Percentiles rank a stretch among this genome's conserved stretches.
phyloP scores from a whole-genome alignment of 1,140 invertebrate genomes.

The Marisa cornuarietis region DNA sequence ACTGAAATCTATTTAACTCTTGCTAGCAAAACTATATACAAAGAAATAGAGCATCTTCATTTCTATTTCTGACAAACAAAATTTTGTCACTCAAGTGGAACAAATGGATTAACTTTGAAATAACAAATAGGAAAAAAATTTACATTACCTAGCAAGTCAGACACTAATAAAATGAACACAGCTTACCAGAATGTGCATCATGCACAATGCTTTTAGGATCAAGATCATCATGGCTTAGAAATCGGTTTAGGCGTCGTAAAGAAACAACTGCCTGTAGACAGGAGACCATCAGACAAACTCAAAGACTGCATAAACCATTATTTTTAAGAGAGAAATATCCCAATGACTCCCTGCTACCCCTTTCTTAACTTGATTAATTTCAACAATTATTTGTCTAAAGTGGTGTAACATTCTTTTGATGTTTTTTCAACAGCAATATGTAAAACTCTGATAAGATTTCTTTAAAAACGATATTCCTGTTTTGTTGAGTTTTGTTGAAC shows the following conservation, averaged over 20 bases:
- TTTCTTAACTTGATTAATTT: not conserved
- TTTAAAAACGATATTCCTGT: no score
- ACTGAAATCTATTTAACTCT: not conserved
- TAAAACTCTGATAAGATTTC: no score
- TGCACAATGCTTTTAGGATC: constrained; percentile 5
- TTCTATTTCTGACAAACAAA: not conserved
- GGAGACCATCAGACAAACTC: no score
- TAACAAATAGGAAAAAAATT: not conserved
- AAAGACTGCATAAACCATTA: not conserved
- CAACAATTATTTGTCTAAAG: not conserved
- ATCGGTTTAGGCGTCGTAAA: constrained; percentile 21
- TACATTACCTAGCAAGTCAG: not conserved
- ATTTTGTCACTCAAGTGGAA: not conserved
- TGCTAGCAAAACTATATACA: not conserved
- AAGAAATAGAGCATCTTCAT: not conserved
- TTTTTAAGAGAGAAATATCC: not conserved
- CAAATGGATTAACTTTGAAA: not conserved
- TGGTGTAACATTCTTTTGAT: not conserved
- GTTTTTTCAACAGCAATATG: no score
- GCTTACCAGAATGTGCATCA: not conserved
- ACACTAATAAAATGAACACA: not conserved
- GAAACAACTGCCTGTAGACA: constrained; percentile 32
- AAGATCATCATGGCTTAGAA: constrained; percentile 30
- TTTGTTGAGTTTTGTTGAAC: no score
- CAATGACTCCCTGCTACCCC: not conserved